phyloP scores from a whole-genome alignment of 2,113 vertebrate genomes.

The Nesogale talazaci region DNA sequence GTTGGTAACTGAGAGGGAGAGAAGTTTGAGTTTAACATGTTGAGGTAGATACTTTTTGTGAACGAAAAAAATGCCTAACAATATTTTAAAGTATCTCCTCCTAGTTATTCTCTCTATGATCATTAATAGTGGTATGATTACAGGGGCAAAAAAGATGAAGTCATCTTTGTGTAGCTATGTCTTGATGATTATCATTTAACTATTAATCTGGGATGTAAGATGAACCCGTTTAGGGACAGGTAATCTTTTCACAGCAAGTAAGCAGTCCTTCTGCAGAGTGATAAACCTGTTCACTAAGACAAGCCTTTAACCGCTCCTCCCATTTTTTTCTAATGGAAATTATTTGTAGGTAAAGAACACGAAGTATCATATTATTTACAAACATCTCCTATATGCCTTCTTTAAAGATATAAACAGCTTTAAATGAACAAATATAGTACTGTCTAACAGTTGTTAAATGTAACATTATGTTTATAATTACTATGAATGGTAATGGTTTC shows the following conservation, averaged over 20 bases:
- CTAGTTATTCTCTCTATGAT: no score
- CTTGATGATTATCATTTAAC: background rate
- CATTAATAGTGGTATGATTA: background rate
- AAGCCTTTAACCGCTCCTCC: background rate
- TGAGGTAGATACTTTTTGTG: background rate
- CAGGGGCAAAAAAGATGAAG: background rate
- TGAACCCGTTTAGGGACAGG: background rate
- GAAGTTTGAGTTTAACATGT: background rate
- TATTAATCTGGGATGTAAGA: background rate
- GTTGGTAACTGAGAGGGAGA: background rate
- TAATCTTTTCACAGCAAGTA: background rate
- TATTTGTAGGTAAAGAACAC: no score
- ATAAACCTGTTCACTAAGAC: background rate
- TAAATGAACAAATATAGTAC: slow-evolving; percentile 16
- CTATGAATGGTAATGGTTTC: slow-evolving; percentile 43
- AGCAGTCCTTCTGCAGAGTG: background rate
- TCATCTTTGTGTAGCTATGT: background rate
- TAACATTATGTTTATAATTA: slow-evolving; percentile 49
- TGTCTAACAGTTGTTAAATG: slow-evolving; percentile 37
- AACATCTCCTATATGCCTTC: slow-evolving; percentile 12
- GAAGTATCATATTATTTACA: no score
- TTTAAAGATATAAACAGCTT: slow-evolving; percentile 12
- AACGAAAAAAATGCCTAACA: background rate
- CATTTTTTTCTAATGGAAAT: background rate
- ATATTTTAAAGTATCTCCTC: slow-evolving; percentile 32